These are phyloP conservation scores for Achroia grisella DNA, from an alignment of 1,140 invertebrate genomes.

Conservation along the genomic window DNA sequence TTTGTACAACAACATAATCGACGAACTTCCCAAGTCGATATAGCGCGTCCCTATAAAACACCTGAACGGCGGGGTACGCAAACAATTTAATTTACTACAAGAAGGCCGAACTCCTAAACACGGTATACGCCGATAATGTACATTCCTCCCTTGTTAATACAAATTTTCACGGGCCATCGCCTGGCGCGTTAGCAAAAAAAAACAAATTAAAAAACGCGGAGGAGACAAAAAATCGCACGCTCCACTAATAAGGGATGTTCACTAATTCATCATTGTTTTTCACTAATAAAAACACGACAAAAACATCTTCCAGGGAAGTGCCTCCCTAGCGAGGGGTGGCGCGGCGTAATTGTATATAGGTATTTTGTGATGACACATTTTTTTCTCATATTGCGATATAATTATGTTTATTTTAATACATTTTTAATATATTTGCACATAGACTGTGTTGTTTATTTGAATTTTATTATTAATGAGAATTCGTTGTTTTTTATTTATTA, in stretches of 20 bases:
- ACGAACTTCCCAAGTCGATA: conserved; percentile 19
- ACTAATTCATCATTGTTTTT: conserved; percentile 69
- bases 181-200: conserved; percentile 19
- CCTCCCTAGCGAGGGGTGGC: conserved; percentile 13
- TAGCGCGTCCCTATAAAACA: conserved; percentile 21
- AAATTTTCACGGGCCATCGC: conserved; percentile 51
- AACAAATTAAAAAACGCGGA: conserved; percentile 34
- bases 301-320: conserved; percentile 27
- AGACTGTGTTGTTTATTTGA: too few relatives aligned
- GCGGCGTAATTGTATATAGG: conserved; percentile 3
- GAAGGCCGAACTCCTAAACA: conserved; percentile 23
- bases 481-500: too few relatives aligned
- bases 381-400: too few relatives aligned
- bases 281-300: conserved; percentile 68
- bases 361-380: neutral
- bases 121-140: conserved; percentile 33
- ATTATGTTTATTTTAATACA: too few relatives aligned
- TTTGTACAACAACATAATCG: neutral
- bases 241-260: conserved; percentile 55
- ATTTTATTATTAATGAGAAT: too few relatives aligned
- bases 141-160: conserved; percentile 47
- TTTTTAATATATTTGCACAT: too few relatives aligned
- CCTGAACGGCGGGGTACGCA: conserved; percentile 25
- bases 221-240: conserved; percentile 26
- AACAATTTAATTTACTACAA: conserved; percentile 64